Base-by-base conservation (phyloP, 2,797 vertebrate genomes). In the Pseudomugil tenellus region DNA sequence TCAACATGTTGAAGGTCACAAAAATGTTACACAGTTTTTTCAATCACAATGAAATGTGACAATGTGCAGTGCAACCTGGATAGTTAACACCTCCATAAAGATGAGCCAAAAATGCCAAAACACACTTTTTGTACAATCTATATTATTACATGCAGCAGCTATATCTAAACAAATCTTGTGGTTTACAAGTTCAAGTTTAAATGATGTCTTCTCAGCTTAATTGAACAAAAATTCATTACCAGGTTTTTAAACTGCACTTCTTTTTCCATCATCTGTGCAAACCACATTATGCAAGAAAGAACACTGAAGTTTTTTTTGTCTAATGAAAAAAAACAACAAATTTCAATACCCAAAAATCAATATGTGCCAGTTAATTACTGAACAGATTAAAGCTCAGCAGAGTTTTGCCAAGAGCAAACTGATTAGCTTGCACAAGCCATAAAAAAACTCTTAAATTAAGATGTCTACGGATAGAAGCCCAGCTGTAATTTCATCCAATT, bases 11-110 rank as follows among this genome's bases (percentile, higher is more conserved):
- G 65, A 77, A 75, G 68, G 54, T 55, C 70, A 77, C 46, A 77
- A 23, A 43, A 49, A 26, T 37, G 19, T 11, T 35, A 28, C 13
- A 21, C 67, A 67, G 66, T 41, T 35, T 51, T 69, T 60, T 41
- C 60, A 25, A 4, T 84, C n/a, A 70, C 31, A 49, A 78, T 85
- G 69, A 85, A 80, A 85, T 78, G 67, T 55, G 39, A 80, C 55
- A 25, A 57, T 13, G 34, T 59, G 21, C 54, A 71, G 57, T 32
- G 26, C 56, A 26, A 62, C 49, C 12, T 61, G 63, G 76, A 79
- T 10, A 62, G 10, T 62, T 19, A 63, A 74, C 63, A 71, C 46
- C 48, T 56, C 41, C 16, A 1, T 66, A 63, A 69, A 77, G 58
- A 77, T 64, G 74, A 87, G 55, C 55, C 65, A 77, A 46, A 63